Conservation (phyloP, 2,113 vertebrate genomes). For the Galeopterus variegatus region DNA sequence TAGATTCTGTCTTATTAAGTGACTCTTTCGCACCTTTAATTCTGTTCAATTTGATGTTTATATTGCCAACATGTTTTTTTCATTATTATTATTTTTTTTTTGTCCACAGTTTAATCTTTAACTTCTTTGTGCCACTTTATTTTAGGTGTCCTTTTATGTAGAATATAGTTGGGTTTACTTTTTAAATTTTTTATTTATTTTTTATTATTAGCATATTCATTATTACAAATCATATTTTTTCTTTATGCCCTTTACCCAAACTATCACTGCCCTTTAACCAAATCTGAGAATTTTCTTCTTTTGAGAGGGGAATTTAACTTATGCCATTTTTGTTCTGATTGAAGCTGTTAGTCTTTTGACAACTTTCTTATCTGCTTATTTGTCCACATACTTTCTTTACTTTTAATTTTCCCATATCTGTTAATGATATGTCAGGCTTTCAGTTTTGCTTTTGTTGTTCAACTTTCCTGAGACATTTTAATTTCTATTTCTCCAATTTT, state of each 20-base stretch:
- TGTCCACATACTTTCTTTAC: background rate
- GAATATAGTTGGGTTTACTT: background rate
- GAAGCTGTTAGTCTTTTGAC: background rate
- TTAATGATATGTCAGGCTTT: background rate
- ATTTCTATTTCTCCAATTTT: background rate
- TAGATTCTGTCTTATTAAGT: background rate
- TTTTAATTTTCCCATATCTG: background rate
- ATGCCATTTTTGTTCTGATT: background rate
- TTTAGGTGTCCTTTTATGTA: background rate
- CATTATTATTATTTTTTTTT: background rate
- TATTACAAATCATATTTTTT: too few species aligned
- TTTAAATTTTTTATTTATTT: background rate
- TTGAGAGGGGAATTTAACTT: background rate
- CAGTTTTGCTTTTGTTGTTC: background rate
- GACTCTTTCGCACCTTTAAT: background rate
- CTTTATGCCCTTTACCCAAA: too few species aligned
- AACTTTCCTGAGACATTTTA: background rate
- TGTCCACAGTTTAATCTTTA: background rate
- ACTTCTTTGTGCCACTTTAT: background rate
- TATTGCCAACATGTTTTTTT: background rate
- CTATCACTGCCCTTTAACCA: background rate
- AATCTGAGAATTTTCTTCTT: background rate
- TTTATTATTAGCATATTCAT: too few species aligned
- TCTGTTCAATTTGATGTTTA: background rate
- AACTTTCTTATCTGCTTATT: background rate